Base-by-base conservation (phyloP, 2,797 vertebrate genomes). In the Chrysocyon brachyurus region DNA sequence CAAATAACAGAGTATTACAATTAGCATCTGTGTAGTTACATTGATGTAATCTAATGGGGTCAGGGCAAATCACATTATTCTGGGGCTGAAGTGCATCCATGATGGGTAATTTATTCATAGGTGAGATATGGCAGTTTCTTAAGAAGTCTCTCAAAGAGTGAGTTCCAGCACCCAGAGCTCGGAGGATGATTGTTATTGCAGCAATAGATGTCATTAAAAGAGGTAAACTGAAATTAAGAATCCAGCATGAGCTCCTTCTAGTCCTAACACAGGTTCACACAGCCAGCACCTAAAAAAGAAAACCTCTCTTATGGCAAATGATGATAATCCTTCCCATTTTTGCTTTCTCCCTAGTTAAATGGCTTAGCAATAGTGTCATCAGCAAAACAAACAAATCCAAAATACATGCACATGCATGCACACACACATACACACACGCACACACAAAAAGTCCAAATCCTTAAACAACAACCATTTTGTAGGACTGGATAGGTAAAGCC, bases 1-100 rank as follows among this genome's bases (percentile, higher is more conserved):
- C 97, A 98, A 85, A 97, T 96, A 98, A 91, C 56, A 95, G 73
- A 91, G 87, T 70, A 49, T 95, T 93, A 72, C 90, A 92, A 97
- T 97, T 96, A 97, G 61, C 91, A 77, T 94, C 70, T 19, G 19
- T 92, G 85, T 95, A 94, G 95, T 97, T 94, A 94, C 81, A 70
- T 6, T 92, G 85, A 96, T 95, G 82, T 84, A 85, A 84, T 95
- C 95, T 96, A 96, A 97, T 56, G 88, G 77, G 96, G 88, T 95
- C 72, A 82, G 91, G 78, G 85, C 79, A 95, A 85, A 95, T 97
- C 96, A 85, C 79, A 86, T 66, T 91, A 96, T 54, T 86, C 70
- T 81, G 31, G 57, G 61, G 40, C 81, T 94, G 75, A 94, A 96
- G 88, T 92, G 64, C 75, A 73, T 92, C 86, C 36, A 46, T 49